Base-by-base conservation (phyloP, 2,888 invertebrate species). In the Liodrosophila aerea region DNA sequence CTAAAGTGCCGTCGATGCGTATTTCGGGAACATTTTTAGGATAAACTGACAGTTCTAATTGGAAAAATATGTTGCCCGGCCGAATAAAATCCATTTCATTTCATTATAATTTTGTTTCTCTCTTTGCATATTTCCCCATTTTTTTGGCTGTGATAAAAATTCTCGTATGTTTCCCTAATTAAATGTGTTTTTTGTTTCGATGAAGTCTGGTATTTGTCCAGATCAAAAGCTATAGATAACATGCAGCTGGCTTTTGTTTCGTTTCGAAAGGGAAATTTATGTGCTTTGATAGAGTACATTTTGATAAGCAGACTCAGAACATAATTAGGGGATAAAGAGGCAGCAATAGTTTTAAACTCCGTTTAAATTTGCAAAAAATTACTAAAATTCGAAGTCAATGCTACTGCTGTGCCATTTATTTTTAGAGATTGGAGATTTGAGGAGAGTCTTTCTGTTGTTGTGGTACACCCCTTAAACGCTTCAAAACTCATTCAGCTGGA, bases 61-160 rank as follows among this genome's bases (percentile, higher is more conserved):
- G 76, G 65, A 73, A 82, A 78, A 78, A 78, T 78, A 70, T 80
- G 80, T 76, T 73, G 51, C 31, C n/a, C 31, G 40, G 34, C 36
- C 50, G 8, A 33, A 31, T 37, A 15, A 44, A 31, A 15, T 16
- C 13, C 27, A 30, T 44, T 44, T 27, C 29, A 8, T 29, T 51
- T 41, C 18, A 1, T n/a, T 18, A 3, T 7, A 8, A 2, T 7
- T 9, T 5, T 9, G 1, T 44, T 15, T 0, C 3, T 31, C 5
- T 30, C 37, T 30, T 13, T 0, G 27, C 4, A 11, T 29, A 9
- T 7, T 9, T 18, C 4, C 16, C 0, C n/a, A 7, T 9, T 12
- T 7, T 30, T 33, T 37, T 41, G 13, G 12, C 11, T 53, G 49
- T 57, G 59, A 64, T 58, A 46, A 58, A 39, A 64, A 46, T 49